Evolutionary conservation across 35 echinoderm and acorn worm species (phyloP), one percentile per base, ranked within the genome.

Genomic region (Apostichopus californicus): DNA sequence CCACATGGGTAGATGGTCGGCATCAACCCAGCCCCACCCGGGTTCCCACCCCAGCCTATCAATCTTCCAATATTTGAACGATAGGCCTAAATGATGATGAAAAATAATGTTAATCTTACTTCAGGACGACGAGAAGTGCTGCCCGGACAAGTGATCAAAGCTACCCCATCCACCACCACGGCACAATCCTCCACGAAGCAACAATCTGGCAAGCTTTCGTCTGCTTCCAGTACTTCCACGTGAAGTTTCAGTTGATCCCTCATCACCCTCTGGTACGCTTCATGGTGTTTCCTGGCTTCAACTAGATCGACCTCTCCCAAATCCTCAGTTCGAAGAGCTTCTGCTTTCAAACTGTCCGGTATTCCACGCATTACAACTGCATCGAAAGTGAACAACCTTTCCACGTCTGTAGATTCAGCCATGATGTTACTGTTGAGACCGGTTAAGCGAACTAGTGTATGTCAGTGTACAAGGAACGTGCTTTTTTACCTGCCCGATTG

Each of bases 161-260:
- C 97, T 11, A 83, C 86, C 10, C 97, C 97, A 83, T 96, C 93
- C 9, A 94, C 79, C 11, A 89, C 93, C 20, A 98, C 95, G 5
- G 97, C 97, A 54, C 65, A 83, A 64, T 98, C 97, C 84, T 98
- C 97, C 21, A 98, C 97, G 72, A 98, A 98, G 46, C 71, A 79
- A 55, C 97, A 96, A 83, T 98, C 97, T 2, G 97, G 97, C 8
- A 94, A 57, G 10, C 80, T 89, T 54, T 96, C 97, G 72, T 94
- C 91, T 70, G 94, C 73, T 63, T 96, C 94, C 5, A 98, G 87
- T 63, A 93, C 93, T 12, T 85, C 80, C 24, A 96, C 91, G 17
- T 93, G 90, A 18, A 95, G 57, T 11, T 60, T 77, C 28, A 70
- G 73, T 12, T 91, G 18, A 11, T 79, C 57, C 56, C 24, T 64